Evolutionary conservation across 2,113 vertebrate species (phyloP), one percentile per base, ranked within the genome.

Genomic region (Pipa parva): DNA sequence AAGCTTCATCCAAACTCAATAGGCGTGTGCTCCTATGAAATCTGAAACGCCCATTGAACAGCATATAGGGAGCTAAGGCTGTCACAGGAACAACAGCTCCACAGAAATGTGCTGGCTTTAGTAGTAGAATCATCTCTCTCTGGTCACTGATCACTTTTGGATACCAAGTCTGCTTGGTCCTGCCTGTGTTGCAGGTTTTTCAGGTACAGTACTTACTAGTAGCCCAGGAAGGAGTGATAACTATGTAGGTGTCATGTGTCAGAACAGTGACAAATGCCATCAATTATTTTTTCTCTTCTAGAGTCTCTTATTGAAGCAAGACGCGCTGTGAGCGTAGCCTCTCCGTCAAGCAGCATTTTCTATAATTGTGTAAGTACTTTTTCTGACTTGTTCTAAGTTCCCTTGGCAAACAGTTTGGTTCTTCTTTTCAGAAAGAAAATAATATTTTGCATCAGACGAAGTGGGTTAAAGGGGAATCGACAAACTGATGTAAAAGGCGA

Each of bases 1-100:
- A 59, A 59, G 22, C 56, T 60, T 60, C 56, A 39, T 56, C 56
- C 48, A 59, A 33, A 56, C 65, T 68, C 28, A 59, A 37, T 58
- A 59, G 65, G 65, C 65, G 65, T 68, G 65, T 68, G 65, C 63
- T 60, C 56, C 22, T 68, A 56, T 68, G 65, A 68, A 68, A 68
- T 68, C 50, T 68, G 56, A 68, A 59, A 59, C 65, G 37, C 65
- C 65, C 56, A 51, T 68, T 68, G 45, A 68, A 33, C 28, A 51
- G 56, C 65, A 68, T 68, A 59, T 68, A 56, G 65, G 60, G 51
- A 68, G 36, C 29, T 28, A 22, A 36, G 64, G 27, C 54, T 18
- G 54, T 58, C 39, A 58, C 54, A 59, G 54, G 33, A 67, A 58
- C 39, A 58, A 59, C 39, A 68, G 56, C 45, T 50, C 55, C 55